A percentile compares a stretch with the other conserved stretches of the same genome.
Conservation (phyloP, 2,888 invertebrate species). For the Entomobrya multifasciata region DNA sequence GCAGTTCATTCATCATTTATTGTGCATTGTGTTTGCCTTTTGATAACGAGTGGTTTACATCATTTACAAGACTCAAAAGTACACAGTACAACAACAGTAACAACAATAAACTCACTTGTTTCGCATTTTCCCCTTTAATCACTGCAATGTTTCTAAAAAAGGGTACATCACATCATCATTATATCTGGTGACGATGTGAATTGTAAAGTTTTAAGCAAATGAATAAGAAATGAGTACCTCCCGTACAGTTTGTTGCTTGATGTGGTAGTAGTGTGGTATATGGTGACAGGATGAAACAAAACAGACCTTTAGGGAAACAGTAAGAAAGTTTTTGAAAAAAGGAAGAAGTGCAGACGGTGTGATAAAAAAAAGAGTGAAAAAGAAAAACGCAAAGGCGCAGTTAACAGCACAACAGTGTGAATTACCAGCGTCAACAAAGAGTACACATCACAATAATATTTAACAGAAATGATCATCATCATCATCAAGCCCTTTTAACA, state of each 20-base stretch:
- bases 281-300: conserved; percentile 41
- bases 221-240: conserved; percentile 27
- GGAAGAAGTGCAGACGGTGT: conserved; percentile 33
- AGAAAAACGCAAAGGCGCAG: conserved; percentile 42
- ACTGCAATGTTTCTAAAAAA: conserved; percentile 10
- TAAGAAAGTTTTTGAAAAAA: conserved; percentile 15
- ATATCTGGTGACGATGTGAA: conserved; percentile 8
- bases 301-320: conserved; percentile 32
- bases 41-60: background rate
- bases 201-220: conserved; percentile 5
- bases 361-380: conserved; percentile 22
- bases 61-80: conserved; percentile 16
- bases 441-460: conserved; percentile 55
- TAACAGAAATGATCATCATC: conserved; percentile 33
- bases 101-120: conserved; percentile 28
- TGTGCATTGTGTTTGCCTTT: conserved; percentile 35
- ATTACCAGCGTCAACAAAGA: conserved; percentile 59
- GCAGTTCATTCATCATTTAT: conserved; percentile 25
- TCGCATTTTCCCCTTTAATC: conserved; percentile 43
- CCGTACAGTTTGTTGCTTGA: conserved; percentile 39
- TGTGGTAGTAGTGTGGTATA: conserved; percentile 25
- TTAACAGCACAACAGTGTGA: conserved; percentile 57
- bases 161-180: background rate
- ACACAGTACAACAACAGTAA: conserved; percentile 35
- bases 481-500: conserved; percentile 24